Percentiles rank a stretch among this genome's conserved stretches.
Evolutionary conservation across 2,888 invertebrate species (phyloP).

Genomic region (Drosophila paracracens): DNA sequence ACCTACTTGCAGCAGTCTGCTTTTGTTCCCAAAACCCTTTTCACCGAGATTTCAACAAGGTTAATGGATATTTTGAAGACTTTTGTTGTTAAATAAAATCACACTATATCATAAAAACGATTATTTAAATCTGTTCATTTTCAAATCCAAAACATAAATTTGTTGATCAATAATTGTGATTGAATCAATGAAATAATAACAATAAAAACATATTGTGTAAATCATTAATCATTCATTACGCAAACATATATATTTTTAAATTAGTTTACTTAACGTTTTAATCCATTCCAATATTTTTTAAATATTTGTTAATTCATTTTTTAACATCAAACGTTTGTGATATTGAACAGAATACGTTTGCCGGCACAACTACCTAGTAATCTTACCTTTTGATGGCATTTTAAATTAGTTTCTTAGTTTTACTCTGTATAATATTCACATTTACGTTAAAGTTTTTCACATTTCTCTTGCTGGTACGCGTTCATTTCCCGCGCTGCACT

Average conservation of each 20-base stretch:
- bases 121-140: not conserved
- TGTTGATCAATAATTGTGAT: not conserved
- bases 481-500: constrained; percentile 17
- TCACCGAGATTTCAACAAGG: not conserved
- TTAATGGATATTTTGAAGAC: not conserved
- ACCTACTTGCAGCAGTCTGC: constrained; percentile 13
- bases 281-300: not conserved
- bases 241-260: not conserved
- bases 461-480: constrained; percentile 10
- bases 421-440: constrained; percentile 71
- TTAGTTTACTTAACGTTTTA: not conserved
- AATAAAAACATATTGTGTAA: not conserved
- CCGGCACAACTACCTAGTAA: constrained; percentile 8
- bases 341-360: constrained; percentile 7
- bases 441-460: constrained; percentile 65
- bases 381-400: constrained; percentile 40
- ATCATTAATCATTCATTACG: not conserved
- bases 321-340: not conserved
- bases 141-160: not conserved
- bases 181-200: not conserved
- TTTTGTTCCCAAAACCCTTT: constrained; percentile 23
- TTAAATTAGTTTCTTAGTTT: constrained; percentile 64
- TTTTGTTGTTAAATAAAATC: not conserved
- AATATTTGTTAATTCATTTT: not conserved
- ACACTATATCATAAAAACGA: not conserved